Evolutionary conservation across 2,113 vertebrate species (phyloP).

Genomic region (Clarias macrocephalus): DNA sequence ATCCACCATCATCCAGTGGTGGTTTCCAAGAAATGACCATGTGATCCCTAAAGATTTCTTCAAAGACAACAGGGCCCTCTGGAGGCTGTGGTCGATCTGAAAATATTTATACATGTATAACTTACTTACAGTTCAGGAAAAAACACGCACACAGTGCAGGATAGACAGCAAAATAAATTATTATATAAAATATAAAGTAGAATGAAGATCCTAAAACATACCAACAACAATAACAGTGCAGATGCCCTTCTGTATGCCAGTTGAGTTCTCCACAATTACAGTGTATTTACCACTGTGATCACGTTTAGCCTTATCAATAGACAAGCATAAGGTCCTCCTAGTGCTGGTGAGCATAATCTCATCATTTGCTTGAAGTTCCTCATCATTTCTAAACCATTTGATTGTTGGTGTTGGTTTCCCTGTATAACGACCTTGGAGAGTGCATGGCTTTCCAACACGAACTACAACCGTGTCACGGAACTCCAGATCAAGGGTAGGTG

Average conservation of each 20-base stretch:
- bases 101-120: constrained; percentile 8
- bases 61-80: constrained; percentile 89
- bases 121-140: not conserved
- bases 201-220: constrained; percentile 68
- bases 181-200: not conserved
- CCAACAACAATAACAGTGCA: constrained; percentile 92
- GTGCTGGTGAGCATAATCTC: constrained; percentile 80
- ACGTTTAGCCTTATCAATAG: constrained; percentile 82
- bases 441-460: constrained; percentile 89
- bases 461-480: constrained; percentile 88
- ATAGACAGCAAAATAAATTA: not conserved
- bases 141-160: not conserved
- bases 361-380: constrained; percentile 81
- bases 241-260: constrained; percentile 83
- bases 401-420: constrained; percentile 88
- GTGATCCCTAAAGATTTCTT: constrained; percentile 90
- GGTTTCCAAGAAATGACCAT: constrained; percentile 96
- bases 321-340: constrained; percentile 79
- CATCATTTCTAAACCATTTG: constrained; percentile 87
- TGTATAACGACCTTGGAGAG: constrained; percentile 81
- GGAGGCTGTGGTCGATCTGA: constrained; percentile 94
- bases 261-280: constrained; percentile 86
- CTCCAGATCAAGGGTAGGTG: constrained; percentile 88
- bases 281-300: constrained; percentile 88
- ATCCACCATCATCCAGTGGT: constrained; percentile 95